Evolutionary conservation across 2,888 invertebrate genomes (phyloP), one percentile per base, ranked within the genome.

Genomic region (Cinara cedri): DNA sequence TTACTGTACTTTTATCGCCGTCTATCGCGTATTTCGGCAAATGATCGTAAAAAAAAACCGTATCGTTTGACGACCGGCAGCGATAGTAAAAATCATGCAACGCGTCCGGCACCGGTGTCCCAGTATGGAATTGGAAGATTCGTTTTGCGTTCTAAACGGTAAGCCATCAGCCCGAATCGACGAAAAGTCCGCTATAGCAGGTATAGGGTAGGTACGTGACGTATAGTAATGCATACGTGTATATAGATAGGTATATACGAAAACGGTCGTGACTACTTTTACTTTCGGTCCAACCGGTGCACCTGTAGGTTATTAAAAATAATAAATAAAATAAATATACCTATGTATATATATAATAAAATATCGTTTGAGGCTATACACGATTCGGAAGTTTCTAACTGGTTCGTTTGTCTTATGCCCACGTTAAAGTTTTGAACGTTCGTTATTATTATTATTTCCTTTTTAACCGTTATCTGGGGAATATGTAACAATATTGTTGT

Each of bases 371-470:
- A 26, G 74, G 74, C 74, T 54, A 74, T 42, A 74, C 74, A 74
- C 74, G 74, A 74, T 74, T 72, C 2, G 49, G 63, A 42, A 74
- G 74, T 74, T 74, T 74, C 74, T 74, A 74, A 74, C 74, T 74
- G 74, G 74, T 74, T 63, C 74, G 74, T 63, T 63, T 72, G 60
- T 49, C 60, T 72, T 26, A 26, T 46, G 49, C 49, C 34, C n/a
- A n/a, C 3, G 34, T 34, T 34, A 72, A 72, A 63, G 34, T 72
- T 72, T 55, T 72, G 16, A 6, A 14, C 72, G 62, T 51, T 34
- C 10, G 62, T 49, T 26, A 62, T n/a, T 24, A 51, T 49, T 26
- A 62, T n/a, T 24, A 51, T 16, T 51, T 51, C 13, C 13, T 10
- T 46, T 46, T 46, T 62, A n/a, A 72, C 72, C 72, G 72, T 62